phyloP scores from a whole-genome alignment of 2,888 invertebrate species.

The Metallyticus violacea region DNA sequence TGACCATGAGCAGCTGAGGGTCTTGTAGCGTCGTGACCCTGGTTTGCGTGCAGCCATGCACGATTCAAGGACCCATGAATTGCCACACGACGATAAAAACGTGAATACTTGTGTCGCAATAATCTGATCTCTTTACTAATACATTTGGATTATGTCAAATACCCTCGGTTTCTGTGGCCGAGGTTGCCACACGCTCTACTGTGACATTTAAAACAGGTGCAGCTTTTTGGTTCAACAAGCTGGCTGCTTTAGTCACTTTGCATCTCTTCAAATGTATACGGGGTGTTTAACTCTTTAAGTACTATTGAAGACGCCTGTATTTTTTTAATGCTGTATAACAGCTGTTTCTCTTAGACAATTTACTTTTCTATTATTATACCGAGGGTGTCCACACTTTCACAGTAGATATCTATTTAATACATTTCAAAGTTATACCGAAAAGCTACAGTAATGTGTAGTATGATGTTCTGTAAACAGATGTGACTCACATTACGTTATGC shows the following conservation, averaged over 20 bases:
- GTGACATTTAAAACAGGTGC: neutral
- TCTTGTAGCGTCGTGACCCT: constrained; percentile 15
- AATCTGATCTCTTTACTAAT: neutral
- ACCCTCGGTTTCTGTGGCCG: too few relatives aligned
- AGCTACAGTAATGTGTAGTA: too few relatives aligned
- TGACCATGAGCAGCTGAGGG: constrained; percentile 1
- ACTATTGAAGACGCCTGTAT: too few relatives aligned
- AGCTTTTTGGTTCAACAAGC: neutral
- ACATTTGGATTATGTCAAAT: neutral
- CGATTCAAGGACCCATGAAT: constrained; percentile 15
- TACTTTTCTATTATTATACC: too few relatives aligned
- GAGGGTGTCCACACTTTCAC: too few relatives aligned
- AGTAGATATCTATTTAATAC: too few relatives aligned
- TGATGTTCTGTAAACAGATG: too few relatives aligned
- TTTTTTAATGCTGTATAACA: too few relatives aligned
- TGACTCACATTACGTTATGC: too few relatives aligned
- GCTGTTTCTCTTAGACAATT: too few relatives aligned
- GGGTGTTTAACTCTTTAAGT: too few relatives aligned
- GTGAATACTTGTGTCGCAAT: neutral
- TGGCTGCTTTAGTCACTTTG: neutral
- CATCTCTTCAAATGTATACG: neutral
- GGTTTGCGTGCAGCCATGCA: constrained; percentile 18
- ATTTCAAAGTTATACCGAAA: too few relatives aligned
- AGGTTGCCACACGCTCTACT: neutral
- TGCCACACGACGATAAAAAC: neutral